Conservation (phyloP, 2,113 vertebrate species). For the Atrichornis clamosus region DNA sequence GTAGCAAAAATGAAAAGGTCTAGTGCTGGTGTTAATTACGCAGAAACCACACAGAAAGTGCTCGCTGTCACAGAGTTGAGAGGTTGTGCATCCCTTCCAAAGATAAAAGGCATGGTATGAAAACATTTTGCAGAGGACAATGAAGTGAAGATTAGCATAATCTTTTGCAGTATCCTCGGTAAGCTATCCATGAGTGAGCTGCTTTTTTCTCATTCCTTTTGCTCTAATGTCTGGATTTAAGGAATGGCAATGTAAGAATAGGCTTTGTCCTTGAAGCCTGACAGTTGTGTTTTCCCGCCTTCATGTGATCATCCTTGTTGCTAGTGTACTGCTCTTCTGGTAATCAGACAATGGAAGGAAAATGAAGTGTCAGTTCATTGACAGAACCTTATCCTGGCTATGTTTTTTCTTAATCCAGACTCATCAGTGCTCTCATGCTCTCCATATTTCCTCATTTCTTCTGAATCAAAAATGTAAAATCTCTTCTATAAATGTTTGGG, state of each 20-base stretch:
- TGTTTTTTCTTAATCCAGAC: constrained; percentile 84
- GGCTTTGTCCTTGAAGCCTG: constrained; percentile 88
- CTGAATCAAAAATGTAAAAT: constrained; percentile 50
- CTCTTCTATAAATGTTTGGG: constrained; percentile 24
- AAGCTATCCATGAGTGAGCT: constrained; percentile 94
- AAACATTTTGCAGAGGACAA: constrained; percentile 99
- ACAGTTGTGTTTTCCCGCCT: constrained; percentile 96
- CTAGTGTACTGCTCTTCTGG: constrained; percentile 81
- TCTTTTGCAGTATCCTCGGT: constrained; percentile 98
- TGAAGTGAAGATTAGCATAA: constrained; percentile 98
- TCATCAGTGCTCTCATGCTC: constrained; percentile 35
- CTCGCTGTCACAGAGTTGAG: constrained; percentile 96
- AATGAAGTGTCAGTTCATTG: constrained; percentile 86
- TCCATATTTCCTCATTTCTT: constrained; percentile 28
- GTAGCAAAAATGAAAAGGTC: constrained; percentile 97
- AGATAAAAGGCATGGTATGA: constrained; percentile 99
- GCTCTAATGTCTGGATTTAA: constrained; percentile 88
- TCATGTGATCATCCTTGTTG: constrained; percentile 92
- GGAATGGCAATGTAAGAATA: constrained; percentile 86
- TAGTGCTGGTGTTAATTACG: constrained; percentile 99
- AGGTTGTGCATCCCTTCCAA: constrained; percentile 98
- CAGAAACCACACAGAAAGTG: constrained; percentile 99
- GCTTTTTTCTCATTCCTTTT: constrained; percentile 81
- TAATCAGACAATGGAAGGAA: constrained; percentile 86
- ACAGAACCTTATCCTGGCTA: constrained; percentile 82